Evolutionary conservation across 2,888 invertebrate genomes (phyloP).

Genomic region (Thalpophila matura): DNA sequence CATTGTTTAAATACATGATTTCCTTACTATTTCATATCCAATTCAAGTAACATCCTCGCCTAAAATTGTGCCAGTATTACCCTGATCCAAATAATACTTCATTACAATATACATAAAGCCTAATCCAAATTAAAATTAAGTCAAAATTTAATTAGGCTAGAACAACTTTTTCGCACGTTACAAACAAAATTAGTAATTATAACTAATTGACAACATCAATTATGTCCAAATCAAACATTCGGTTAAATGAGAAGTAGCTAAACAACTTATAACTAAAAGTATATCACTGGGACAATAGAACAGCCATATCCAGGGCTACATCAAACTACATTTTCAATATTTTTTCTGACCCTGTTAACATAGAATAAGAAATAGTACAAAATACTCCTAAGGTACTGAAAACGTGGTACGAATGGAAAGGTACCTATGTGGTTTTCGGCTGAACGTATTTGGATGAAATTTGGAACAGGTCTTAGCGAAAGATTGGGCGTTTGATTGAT

Average conservation of each 20-base stretch:
- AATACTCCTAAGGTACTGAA: slow-evolving; percentile 23
- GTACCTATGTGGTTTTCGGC: too few species aligned
- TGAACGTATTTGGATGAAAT: neutral
- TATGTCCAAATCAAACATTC: slow-evolving; percentile 5
- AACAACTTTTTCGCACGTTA: neutral
- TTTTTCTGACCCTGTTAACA: slow-evolving; percentile 36
- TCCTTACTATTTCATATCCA: slow-evolving; percentile 45
- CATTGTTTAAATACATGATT: too few species aligned
- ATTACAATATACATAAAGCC: slow-evolving; percentile 17
- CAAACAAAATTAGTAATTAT: slow-evolving; percentile 38
- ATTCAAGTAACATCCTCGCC: slow-evolving; percentile 28
- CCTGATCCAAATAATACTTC: slow-evolving; percentile 36
- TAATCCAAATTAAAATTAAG: slow-evolving; percentile 34
- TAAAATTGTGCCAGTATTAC: slow-evolving; percentile 29
- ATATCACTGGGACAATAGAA: slow-evolving; percentile 37
- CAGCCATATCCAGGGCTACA: slow-evolving; percentile 32
- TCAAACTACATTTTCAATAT: slow-evolving; percentile 29
- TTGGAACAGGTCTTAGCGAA: too few species aligned
- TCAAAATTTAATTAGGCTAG: slow-evolving; percentile 10
- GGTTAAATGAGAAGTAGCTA: slow-evolving; percentile 25
- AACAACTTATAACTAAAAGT: slow-evolving; percentile 39
- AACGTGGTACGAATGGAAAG: neutral
- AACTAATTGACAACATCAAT: slow-evolving; percentile 7
- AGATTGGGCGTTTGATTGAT: too few species aligned
- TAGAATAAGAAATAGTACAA: slow-evolving; percentile 42